phyloP scores from a whole-genome alignment of 2,797 vertebrate genomes.

The Aviceda cuculoides region DNA sequence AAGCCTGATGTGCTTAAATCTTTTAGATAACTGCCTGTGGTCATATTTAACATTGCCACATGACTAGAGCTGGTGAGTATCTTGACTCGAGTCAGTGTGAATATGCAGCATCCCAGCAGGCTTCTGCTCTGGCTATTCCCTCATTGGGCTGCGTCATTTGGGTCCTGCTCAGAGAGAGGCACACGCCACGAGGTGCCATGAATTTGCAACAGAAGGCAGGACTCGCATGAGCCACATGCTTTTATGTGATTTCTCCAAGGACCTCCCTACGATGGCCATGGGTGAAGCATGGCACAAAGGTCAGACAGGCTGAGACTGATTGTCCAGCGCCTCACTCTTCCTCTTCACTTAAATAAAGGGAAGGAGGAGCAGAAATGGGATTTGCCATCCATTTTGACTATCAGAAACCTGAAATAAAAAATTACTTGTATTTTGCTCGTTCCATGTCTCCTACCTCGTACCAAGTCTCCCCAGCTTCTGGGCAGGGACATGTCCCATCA shows the following conservation, averaged over 20 bases:
- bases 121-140: not conserved
- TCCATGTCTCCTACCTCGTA: not conserved
- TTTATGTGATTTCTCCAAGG: not conserved
- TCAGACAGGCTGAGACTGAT: no score
- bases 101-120: not conserved
- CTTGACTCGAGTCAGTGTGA: not conserved
- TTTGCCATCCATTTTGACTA: not conserved
- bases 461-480: not conserved
- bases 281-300: not conserved
- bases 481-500: rapidly evolving
- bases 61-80: not conserved
- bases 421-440: not conserved
- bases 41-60: not conserved
- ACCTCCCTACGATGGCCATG: not conserved
- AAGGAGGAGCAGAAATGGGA: not conserved
- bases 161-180: not conserved
- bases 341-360: not conserved
- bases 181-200: rapidly evolving
- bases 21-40: not conserved
- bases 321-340: not conserved
- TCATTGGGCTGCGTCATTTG: rapidly evolving
- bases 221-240: rapidly evolving
- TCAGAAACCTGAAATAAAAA: not conserved
- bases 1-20: not conserved
- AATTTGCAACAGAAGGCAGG: not conserved